Conservation (phyloP, 2,888 invertebrate genomes). For the Tachina fera region DNA sequence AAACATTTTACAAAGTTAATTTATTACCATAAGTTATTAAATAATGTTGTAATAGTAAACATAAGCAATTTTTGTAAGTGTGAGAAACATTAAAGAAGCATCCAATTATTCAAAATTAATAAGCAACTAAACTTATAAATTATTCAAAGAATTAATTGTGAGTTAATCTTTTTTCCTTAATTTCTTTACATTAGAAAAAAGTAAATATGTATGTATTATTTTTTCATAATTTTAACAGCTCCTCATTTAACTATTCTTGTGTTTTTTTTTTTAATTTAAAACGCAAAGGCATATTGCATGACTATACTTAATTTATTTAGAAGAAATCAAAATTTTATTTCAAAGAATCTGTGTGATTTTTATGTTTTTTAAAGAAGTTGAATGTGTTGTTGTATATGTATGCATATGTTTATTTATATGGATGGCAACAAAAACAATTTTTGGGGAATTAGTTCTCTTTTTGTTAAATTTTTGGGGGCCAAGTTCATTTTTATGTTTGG, state of each 20-base stretch:
- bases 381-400: too few species aligned
- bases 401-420: too few species aligned
- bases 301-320: constrained; percentile 8
- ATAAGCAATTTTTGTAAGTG: constrained; percentile 9
- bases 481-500: too few species aligned
- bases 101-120: neutral
- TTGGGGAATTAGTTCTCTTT: too few species aligned
- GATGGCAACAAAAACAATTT: too few species aligned
- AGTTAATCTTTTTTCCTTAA: too few species aligned
- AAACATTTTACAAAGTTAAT: neutral
- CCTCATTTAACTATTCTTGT: constrained; percentile 2
- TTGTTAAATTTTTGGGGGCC: too few species aligned
- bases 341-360: constrained; percentile 4
- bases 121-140: constrained; percentile 10
- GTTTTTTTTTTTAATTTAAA: too few species aligned
- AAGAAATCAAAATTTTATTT: constrained; percentile 1
- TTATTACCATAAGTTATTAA: constrained; percentile 1
- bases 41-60: constrained; percentile 6
- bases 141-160: constrained; percentile 1
- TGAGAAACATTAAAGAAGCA: constrained; percentile 20
- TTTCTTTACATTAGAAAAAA: neutral
- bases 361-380: neutral
- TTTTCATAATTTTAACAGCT: neutral
- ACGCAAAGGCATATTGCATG: constrained; percentile 26
- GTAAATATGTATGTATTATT: neutral